Evolutionary conservation across 2,888 invertebrate genomes (phyloP), one percentile per base, ranked within the genome.

Genomic region (Chaetoderma sp.): DNA sequence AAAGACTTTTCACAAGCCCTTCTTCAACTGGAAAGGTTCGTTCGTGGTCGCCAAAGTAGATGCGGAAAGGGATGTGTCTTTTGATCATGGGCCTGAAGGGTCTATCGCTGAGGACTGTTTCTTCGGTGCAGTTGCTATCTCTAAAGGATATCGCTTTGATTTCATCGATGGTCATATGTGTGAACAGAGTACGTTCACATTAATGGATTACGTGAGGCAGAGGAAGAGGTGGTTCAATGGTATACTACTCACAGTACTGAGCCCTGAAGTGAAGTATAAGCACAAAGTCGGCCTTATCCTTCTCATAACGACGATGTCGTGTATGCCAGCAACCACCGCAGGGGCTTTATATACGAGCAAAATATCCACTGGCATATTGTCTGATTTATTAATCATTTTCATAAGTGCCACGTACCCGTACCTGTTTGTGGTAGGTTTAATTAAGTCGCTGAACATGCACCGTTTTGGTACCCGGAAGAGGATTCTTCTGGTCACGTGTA

Each of bases 1-100:
- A 39, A 74, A 74, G 33, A 72, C 65, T 61, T 71, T 79, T 21
- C 73, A 77, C 36, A 73, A 71, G 44, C 82, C 82, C 27, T 60
- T 79, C 13, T 79, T 80, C 56, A 79, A 78, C 57, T 80, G 80
- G 80, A 82, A 82, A 60, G 82, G 80, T 5, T 80, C 79, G n/a
- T 82, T 78, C 67, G 77, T 82, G 56, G 80, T 82, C 1, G 75
- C 79, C 4, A 79, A 76, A 56, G 79, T 75, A 1, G 78, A 71
- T 6, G 75, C 78, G 5, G 82, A 82, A 60, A 70, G 71, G 64
- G 60, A 68, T 56, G 71, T 81, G 2, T 68, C 78, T 1, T 79
- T 77, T 65, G 79, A 79, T 65, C 77, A 78, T 68, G 81, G 81
- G 39, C 64, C 73, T 0, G 79, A 79, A 56, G 78, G 77, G 2